Percentiles rank a stretch among this genome's conserved stretches.
phyloP scores from a whole-genome alignment of 2,113 vertebrate genomes.

The Leptodactylus fuscus region DNA sequence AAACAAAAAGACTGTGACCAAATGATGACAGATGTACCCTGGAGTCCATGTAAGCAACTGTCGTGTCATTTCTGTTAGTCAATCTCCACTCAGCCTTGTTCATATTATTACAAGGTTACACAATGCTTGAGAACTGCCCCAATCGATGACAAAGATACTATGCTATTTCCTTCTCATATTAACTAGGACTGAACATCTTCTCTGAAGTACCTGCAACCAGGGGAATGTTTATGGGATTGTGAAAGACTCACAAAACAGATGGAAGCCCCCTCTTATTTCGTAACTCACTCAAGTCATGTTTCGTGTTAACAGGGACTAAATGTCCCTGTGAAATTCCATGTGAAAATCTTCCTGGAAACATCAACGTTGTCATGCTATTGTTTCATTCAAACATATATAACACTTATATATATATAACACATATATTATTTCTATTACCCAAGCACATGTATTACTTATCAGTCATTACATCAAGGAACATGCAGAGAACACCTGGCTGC shows the following conservation, averaged over 20 bases:
- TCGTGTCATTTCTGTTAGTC: neutral
- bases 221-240: conserved; percentile 26
- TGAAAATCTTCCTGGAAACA: neutral
- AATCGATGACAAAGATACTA: conserved; percentile 1
- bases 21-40: neutral
- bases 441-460: conserved; percentile 7
- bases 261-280: conserved; percentile 29
- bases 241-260: conserved; percentile 36
- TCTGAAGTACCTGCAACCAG: conserved; percentile 23
- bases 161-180: conserved; percentile 39
- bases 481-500: conserved; percentile 22
- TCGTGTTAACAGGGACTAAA: neutral
- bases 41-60: neutral
- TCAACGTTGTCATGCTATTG: neutral
- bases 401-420: neutral
- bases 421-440: conserved; percentile 29
- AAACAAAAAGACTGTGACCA: neutral
- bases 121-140: neutral
- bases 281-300: conserved; percentile 26
- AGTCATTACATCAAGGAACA: conserved; percentile 29
- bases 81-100: neutral
- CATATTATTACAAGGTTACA: neutral
- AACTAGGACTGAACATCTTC: conserved; percentile 16
- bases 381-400: neutral
- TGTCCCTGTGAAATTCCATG: neutral